A percentile compares a stretch with the other conserved stretches of the same genome.
These are phyloP conservation scores for Caenorhabditis tropicalis DNA, from an alignment of 1,140 invertebrate genomes.

Conservation along the genomic window DNA sequence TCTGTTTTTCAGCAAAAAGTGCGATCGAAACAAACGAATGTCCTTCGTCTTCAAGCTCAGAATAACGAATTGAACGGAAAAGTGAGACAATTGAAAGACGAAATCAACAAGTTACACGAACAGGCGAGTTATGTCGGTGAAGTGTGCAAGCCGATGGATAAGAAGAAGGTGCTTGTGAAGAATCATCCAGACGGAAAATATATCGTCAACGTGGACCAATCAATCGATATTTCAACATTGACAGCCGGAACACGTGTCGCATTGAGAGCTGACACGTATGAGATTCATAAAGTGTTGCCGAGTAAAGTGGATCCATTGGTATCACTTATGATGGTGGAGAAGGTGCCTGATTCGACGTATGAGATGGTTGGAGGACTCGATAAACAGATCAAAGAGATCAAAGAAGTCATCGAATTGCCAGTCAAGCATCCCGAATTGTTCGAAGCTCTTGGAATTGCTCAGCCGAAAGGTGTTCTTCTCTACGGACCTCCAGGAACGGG, in stretches of 20 bases:
- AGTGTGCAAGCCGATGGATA: conserved; percentile 99
- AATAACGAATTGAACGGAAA: conserved; percentile 99
- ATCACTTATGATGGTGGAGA: conserved; percentile 99
- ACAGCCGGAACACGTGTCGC: conserved; percentile 97
- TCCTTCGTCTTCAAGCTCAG: conserved; percentile 94
- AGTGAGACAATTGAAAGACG: conserved; percentile 90
- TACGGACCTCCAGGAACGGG: conserved; percentile 96
- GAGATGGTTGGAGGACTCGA: conserved; percentile 99
- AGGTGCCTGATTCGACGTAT: conserved; percentile 91
- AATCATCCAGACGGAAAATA: conserved; percentile 99
- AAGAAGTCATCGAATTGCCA: conserved; percentile 96
- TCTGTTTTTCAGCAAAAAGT: conserved; percentile 78
- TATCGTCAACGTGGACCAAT: conserved; percentile 98
- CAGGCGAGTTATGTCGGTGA: conserved; percentile 99
- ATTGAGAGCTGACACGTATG: conserved; percentile 96
- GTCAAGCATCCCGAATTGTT: conserved; percentile 99
- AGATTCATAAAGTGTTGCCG: conserved; percentile 96
- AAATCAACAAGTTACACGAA: conserved; percentile 94
- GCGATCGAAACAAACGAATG: conserved; percentile 95
- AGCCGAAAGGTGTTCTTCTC: conserved; percentile 95
- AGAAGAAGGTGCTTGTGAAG: conserved; percentile 97
- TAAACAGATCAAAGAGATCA: conserved; percentile 99
- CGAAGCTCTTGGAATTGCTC: conserved; percentile 97
- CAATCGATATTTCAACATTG: conserved; percentile 97
- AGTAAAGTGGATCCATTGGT: conserved; percentile 98